phyloP scores from a whole-genome alignment of 2,113 vertebrate genomes.

The Protobothrops flavoviridis region DNA sequence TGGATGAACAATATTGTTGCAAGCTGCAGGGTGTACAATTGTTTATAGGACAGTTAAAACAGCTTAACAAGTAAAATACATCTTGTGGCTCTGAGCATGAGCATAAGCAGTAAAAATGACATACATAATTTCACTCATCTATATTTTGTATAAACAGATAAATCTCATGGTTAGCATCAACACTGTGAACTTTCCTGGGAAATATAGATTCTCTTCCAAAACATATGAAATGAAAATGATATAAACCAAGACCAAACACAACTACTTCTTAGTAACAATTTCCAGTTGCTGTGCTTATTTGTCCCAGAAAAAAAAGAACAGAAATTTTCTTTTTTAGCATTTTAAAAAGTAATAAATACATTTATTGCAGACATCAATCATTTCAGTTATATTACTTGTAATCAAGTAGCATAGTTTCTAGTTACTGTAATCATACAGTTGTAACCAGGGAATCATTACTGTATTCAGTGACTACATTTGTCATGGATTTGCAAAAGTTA shows the following conservation, averaged over 20 bases:
- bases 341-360: not conserved
- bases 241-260: not conserved
- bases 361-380: not conserved
- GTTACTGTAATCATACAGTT: not conserved
- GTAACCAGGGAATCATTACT: not conserved
- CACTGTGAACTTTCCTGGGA: not conserved
- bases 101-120: not conserved
- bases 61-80: not conserved
- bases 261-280: not conserved
- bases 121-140: not conserved
- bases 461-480: not conserved
- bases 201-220: not conserved
- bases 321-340: not conserved
- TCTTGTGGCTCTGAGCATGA: not conserved
- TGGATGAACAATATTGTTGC: not conserved
- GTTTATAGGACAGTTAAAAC: not conserved
- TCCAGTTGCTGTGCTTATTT: not conserved
- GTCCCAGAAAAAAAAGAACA: not conserved
- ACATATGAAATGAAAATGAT: not conserved
- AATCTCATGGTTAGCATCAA: not conserved
- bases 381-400: not conserved
- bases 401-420: not conserved
- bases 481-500: not conserved
- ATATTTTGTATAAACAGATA: not conserved
- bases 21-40: not conserved